phyloP scores from a whole-genome alignment of 2,113 vertebrate genomes.

The Pluvialis apricaria region DNA sequence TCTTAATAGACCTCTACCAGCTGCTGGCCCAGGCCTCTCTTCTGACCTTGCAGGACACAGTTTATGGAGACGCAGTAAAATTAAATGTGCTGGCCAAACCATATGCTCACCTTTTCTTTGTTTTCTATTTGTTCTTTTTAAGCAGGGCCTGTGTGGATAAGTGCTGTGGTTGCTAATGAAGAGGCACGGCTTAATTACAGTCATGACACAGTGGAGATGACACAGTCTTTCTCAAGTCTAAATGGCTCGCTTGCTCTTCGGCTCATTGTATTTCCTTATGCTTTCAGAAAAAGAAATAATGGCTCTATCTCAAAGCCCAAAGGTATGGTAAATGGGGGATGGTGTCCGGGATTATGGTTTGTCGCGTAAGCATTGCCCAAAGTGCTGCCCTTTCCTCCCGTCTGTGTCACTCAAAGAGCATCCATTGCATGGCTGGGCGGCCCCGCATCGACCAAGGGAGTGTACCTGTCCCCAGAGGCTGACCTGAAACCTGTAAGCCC shows the following conservation, averaged over 20 bases:
- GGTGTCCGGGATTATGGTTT: background rate
- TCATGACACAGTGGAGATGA: background rate
- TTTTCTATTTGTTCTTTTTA: background rate
- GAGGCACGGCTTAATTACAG: background rate
- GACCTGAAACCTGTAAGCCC: background rate
- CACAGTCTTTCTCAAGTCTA: background rate
- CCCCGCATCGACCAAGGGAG: background rate
- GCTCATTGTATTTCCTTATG: background rate
- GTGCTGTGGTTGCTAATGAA: background rate
- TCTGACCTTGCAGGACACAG: background rate
- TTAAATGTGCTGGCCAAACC: background rate
- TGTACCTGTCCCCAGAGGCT: fast-evolving
- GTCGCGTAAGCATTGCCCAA: background rate
- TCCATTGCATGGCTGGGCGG: background rate
- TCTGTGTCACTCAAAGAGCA: background rate
- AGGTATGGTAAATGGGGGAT: background rate
- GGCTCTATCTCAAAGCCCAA: background rate
- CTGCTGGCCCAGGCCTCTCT: background rate
- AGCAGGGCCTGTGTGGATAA: background rate
- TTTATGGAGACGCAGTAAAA: background rate
- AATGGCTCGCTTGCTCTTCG: background rate
- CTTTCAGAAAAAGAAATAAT: background rate
- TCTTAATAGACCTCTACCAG: background rate
- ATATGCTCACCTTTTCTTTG: background rate
- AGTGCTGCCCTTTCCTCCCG: background rate